Evolutionary conservation across 1,140 invertebrate species (phyloP).

Genomic region (Coelopa frigida): DNA sequence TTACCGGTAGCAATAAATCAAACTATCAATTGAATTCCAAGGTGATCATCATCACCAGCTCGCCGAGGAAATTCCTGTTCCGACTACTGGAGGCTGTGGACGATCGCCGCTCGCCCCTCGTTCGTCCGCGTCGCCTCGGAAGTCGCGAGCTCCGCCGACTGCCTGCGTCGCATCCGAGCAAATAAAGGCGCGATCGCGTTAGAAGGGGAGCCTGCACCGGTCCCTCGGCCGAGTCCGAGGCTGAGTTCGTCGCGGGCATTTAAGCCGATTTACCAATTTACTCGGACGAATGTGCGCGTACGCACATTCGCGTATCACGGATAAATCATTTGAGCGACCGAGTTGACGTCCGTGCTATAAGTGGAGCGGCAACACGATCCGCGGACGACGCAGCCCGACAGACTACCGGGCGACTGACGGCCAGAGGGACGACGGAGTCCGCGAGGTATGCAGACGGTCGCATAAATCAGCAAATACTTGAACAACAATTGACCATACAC

Average conservation of each 20-base stretch:
- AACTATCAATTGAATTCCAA: conserved; percentile 45
- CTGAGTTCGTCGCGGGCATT: conserved; percentile 6
- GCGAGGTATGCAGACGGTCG: conserved; percentile 13
- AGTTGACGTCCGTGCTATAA: conserved; percentile 38
- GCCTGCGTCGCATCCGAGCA: too few relatives aligned
- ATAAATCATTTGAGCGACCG: conserved; percentile 16
- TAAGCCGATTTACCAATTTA: conserved; percentile 44
- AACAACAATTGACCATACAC: conserved; percentile 20
- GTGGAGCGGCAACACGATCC: conserved; percentile 18
- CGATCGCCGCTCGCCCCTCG: conserved; percentile 1
- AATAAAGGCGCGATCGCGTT: not conserved
- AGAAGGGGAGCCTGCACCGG: not conserved
- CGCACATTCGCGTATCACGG: conserved; percentile 10
- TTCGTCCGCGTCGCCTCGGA: conserved; percentile 1
- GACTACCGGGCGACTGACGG: not conserved
- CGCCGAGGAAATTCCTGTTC: not conserved
- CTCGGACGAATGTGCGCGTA: conserved; percentile 28
- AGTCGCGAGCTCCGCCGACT: not conserved
- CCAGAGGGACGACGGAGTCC: not conserved
- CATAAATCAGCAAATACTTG: conserved; percentile 33
- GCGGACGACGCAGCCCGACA: not conserved
- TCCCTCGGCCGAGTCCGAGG: not conserved
- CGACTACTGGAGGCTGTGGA: not conserved
- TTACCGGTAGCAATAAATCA: conserved; percentile 45
- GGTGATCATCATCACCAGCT: conserved; percentile 43